Evolutionary conservation across 2,888 invertebrate species (phyloP), one percentile per base, ranked within the genome.

Genomic region (Lucinisca nassula): DNA sequence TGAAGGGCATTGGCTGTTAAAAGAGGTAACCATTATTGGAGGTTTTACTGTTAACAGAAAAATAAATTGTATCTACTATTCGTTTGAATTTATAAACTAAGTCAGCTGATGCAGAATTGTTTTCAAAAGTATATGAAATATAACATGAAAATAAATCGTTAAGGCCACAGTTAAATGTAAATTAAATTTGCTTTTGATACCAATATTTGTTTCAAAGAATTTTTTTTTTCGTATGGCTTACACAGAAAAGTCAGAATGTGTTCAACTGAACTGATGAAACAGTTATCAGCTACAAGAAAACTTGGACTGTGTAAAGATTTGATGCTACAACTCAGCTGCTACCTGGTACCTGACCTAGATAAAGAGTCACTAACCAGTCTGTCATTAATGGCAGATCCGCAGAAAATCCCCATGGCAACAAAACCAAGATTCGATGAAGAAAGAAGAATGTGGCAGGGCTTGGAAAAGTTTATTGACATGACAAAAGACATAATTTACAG

Each of bases 231-330:
- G n/a, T n/a, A n/a, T n/a, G n/a, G n/a, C n/a, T 51, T 51, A n/a
- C 3, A 24, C 85, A 93, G 94, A 37, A 92, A 91, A 81, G 94
- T 93, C 10, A 85, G 92, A 51, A 84, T 75, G 1, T 82, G 84
- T 78, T 93, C 93, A 10, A 40, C 87, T 58, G 75, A 89, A 61
- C 89, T 92, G 14, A 67, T 92, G 67, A 82, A 79, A 61, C 84
- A 84, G 24, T 40, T 93, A 27, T 88, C 88, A 27, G 73, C 79
- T 32, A 88, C 85, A 38, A 88, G 92, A 70, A 89, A 91, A 78
- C 86, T 91, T 61, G 92, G 92, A 73, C 83, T 91, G 72, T 90
- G 92, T 88, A 92, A 92, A 73, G 92, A 92, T 32, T 73, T 92
- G 30, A 91, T 92, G 92, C 70, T 85, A 40, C 92, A 92, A 55